A percentile compares a stretch with the other conserved stretches of the same genome.
phyloP scores from a whole-genome alignment of 2,797 vertebrate species.

The Tamandua tetradactyla region DNA sequence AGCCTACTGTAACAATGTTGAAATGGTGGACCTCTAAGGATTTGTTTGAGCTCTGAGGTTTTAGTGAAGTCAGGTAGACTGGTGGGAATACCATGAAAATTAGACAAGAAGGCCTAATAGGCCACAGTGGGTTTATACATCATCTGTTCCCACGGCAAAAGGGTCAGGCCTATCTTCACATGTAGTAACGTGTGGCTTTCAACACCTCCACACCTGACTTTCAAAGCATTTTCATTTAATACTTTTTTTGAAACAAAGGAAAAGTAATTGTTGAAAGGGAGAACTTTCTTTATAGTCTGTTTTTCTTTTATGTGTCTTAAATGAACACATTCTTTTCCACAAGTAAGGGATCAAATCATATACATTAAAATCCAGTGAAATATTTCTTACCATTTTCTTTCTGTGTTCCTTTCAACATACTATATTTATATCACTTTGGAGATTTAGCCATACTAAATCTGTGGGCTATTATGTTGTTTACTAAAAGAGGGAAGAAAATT shows the following conservation, averaged over 20 bases:
- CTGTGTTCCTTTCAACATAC: neutral
- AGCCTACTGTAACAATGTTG: slow-evolving; percentile 29
- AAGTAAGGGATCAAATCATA: neutral
- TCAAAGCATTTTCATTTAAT: slow-evolving; percentile 25
- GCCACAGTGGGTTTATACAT: slow-evolving; percentile 17
- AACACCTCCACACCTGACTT: slow-evolving; percentile 36
- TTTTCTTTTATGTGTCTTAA: neutral
- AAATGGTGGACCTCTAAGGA: neutral
- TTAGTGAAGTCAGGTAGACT: neutral
- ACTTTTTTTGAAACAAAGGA: slow-evolving; percentile 3
- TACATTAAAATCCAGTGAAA: neutral
- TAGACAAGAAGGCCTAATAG: neutral
- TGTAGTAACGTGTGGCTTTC: slow-evolving; percentile 52
- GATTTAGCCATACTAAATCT: neutral
- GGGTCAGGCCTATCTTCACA: neutral
- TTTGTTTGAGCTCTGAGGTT: slow-evolving; percentile 48
- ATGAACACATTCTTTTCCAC: neutral
- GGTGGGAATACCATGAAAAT: neutral
- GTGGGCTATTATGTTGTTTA: neutral
- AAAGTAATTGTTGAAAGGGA: slow-evolving; percentile 44
- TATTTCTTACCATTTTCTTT: neutral
- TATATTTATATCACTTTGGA: neutral
- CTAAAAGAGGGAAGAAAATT: slow-evolving; percentile 41
- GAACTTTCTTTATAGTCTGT: slow-evolving; percentile 24
- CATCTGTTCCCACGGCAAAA: slow-evolving; percentile 23